Evolutionary conservation across 2,888 invertebrate genomes (phyloP).

Genomic region (Ichneumon xanthorius): DNA sequence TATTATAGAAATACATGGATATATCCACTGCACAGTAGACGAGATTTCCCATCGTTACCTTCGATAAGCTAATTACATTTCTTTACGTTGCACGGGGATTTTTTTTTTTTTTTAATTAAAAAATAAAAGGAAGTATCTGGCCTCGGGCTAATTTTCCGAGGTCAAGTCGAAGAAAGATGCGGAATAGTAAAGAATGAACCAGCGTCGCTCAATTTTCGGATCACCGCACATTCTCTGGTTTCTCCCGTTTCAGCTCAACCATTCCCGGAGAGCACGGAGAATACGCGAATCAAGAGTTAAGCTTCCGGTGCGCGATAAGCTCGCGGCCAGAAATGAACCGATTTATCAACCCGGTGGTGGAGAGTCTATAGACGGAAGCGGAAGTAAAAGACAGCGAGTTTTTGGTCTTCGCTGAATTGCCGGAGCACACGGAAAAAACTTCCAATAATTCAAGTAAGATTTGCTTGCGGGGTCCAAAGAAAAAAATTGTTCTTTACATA

Average conservation of each 20-base stretch:
- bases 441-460: no score
- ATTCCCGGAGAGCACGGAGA: neutral
- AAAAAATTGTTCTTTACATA: no score
- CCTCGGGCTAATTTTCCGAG: neutral
- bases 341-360: conserved; percentile 36
- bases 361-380: conserved; percentile 32
- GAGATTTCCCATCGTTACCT: neutral
- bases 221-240: conserved; percentile 1
- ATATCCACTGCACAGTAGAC: neutral
- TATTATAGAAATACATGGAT: conserved; percentile 6
- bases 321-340: conserved; percentile 2
- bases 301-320: conserved; percentile 33
- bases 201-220: neutral
- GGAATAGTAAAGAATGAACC: neutral
- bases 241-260: neutral
- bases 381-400: neutral
- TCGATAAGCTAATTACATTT: conserved; percentile 30
- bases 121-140: neutral
- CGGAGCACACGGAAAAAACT: neutral
- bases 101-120: neutral
- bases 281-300: conserved; percentile 9
- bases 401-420: neutral
- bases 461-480: no score
- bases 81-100: neutral
- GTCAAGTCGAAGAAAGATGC: neutral